phyloP scores from a whole-genome alignment of 2,888 invertebrate genomes.

The Calliphora vomitoria region DNA sequence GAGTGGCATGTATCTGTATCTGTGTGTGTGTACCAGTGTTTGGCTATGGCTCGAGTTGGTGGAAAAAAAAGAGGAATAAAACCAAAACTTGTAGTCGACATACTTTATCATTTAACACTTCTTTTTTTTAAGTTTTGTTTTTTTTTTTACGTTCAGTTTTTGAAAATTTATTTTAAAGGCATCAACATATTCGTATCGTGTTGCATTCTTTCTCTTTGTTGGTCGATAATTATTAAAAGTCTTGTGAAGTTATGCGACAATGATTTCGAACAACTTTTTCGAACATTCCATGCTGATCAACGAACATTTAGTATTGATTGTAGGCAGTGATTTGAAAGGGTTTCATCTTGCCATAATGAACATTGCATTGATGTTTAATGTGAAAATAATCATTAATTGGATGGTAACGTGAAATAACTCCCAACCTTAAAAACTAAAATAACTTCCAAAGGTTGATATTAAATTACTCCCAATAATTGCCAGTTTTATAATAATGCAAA shows the following conservation, averaged over 20 bases:
- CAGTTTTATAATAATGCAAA: no score
- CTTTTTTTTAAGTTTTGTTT: neutral
- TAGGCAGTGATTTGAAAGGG: conserved; percentile 40
- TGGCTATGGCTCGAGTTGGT: neutral
- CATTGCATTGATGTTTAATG: no score
- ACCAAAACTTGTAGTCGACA: conserved; percentile 62
- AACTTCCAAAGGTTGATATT: no score
- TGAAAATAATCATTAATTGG: no score
- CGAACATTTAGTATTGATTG: conserved; percentile 67
- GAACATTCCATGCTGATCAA: conserved; percentile 70
- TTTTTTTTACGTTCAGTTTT: conserved; percentile 35
- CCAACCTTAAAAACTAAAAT: no score
- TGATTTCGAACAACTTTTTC: conserved; percentile 72
- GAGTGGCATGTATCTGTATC: neutral
- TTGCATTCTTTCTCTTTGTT: conserved; percentile 73
- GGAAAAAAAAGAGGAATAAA: conserved; percentile 31
- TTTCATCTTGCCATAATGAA: neutral
- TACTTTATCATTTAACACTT: conserved; percentile 70
- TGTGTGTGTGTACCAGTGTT: neutral
- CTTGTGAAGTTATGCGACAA: conserved; percentile 74
- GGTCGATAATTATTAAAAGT: conserved; percentile 73
- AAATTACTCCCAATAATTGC: no score
- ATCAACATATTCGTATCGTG: conserved; percentile 66
- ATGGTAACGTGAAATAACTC: no score
- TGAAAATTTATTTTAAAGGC: conserved; percentile 54